Conservation (phyloP, 2,797 vertebrate species). For the Scarus forsteni region DNA sequence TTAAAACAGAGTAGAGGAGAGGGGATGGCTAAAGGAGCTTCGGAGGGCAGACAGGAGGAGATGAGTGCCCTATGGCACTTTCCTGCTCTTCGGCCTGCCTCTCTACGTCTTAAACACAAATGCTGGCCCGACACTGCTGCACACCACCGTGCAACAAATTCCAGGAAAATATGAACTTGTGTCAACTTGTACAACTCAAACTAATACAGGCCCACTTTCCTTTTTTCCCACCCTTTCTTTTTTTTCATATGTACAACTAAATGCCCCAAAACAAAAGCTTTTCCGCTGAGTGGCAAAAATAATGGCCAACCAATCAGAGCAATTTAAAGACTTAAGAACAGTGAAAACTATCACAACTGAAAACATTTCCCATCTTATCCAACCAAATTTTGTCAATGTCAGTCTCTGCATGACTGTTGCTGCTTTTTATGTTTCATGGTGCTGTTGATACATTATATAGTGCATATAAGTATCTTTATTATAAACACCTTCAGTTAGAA, state of each 20-base stretch:
- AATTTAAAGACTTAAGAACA: conserved; percentile 24
- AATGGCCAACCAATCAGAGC: conserved; percentile 29
- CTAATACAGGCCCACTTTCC: conserved; percentile 70
- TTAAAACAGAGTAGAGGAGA: conserved; percentile 16
- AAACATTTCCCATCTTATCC: background rate
- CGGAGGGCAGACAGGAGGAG: conserved; percentile 13
- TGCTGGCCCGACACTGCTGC: conserved; percentile 64
- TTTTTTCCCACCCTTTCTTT: conserved; percentile 15
- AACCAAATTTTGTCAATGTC: too few species aligned
- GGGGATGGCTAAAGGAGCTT: background rate
- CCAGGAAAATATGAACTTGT: conserved; percentile 87
- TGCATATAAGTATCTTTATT: too few species aligned
- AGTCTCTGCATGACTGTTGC: too few species aligned
- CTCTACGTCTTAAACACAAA: conserved; percentile 66
- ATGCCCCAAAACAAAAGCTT: conserved; percentile 77
- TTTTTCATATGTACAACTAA: conserved; percentile 72
- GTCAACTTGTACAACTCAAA: conserved; percentile 81
- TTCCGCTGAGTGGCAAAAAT: conserved; percentile 55
- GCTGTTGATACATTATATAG: too few species aligned
- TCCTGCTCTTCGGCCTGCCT: conserved; percentile 63
- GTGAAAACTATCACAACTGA: conserved; percentile 30
- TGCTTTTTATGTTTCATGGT: too few species aligned
- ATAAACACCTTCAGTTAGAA: too few species aligned
- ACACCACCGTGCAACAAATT: conserved; percentile 77
- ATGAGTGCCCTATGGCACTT: conserved; percentile 59